Conservation (phyloP, 2,888 invertebrate species). For the Rhyacophila evoluta region DNA sequence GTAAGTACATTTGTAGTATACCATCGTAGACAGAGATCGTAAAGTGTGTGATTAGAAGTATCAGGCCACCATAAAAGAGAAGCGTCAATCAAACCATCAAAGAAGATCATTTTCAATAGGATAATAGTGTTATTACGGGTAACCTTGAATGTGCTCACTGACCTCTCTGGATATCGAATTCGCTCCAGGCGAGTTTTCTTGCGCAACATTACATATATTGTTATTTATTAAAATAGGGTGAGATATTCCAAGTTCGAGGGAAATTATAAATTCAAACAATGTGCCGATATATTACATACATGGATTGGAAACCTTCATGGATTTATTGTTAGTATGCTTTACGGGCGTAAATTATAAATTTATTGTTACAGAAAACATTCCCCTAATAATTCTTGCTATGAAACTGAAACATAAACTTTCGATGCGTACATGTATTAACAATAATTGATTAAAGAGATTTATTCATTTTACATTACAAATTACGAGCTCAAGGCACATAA, state of each 20-base stretch:
- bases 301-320: neutral
- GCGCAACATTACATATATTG: neutral
- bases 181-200: neutral
- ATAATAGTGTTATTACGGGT: constrained; percentile 20
- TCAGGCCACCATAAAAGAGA: neutral
- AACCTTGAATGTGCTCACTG: constrained; percentile 38
- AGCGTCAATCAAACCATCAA: neutral
- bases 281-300: neutral
- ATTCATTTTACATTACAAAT: too few species aligned
- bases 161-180: constrained; percentile 28
- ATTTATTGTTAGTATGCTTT: neutral
- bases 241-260: neutral
- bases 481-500: too few species aligned
- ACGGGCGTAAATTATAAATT: too few species aligned
- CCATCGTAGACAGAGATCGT: too few species aligned
- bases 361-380: too few species aligned
- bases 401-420: too few species aligned
- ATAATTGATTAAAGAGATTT: too few species aligned
- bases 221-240: neutral
- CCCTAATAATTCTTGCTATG: too few species aligned
- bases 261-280: neutral
- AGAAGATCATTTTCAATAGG: constrained; percentile 18
- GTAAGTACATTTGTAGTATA: too few species aligned
- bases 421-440: too few species aligned
- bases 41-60: neutral